These are phyloP conservation scores for Ceratina japonica DNA, from an alignment of 1,140 invertebrate genomes.

Conservation along the genomic window DNA sequence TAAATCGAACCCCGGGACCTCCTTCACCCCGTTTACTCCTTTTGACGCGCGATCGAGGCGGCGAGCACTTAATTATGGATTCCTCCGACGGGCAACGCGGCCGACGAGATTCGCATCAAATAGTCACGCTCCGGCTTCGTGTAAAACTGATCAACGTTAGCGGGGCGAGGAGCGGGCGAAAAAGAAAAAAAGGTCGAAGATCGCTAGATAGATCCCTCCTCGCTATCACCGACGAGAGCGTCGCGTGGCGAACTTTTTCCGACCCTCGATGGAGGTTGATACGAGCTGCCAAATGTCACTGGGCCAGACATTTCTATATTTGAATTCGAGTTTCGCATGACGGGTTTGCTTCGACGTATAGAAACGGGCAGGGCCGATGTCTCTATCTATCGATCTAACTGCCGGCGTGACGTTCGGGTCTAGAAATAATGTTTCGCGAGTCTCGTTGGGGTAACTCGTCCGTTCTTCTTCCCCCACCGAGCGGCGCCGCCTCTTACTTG, in stretches of 20 bases:
- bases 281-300: slow-evolving; percentile 68
- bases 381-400: slow-evolving; percentile 56
- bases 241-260: slow-evolving; percentile 15
- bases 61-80: slow-evolving; percentile 44
- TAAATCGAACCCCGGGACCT: slow-evolving; percentile 65
- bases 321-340: slow-evolving; percentile 59
- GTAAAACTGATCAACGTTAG: slow-evolving; percentile 44
- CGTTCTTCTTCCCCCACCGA: background rate
- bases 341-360: slow-evolving; percentile 16
- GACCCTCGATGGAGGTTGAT: slow-evolving; percentile 50
- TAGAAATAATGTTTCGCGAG: slow-evolving; percentile 62
- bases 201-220: slow-evolving; percentile 5
- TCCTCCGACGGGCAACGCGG: background rate
- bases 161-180: background rate
- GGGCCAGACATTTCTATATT: slow-evolving; percentile 68
- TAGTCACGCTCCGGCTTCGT: background rate
- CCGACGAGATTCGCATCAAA: slow-evolving; percentile 43
- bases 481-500: background rate
- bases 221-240: slow-evolving; percentile 33
- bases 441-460: slow-evolving; percentile 33
- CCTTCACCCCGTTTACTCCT: background rate
- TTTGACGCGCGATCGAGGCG: background rate
- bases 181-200: background rate
- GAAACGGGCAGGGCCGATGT: slow-evolving; percentile 54
- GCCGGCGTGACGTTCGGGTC: slow-evolving; percentile 35